These are phyloP conservation scores for Labia minor DNA, from an alignment of 2,888 invertebrate genomes.

Conservation along the genomic window DNA sequence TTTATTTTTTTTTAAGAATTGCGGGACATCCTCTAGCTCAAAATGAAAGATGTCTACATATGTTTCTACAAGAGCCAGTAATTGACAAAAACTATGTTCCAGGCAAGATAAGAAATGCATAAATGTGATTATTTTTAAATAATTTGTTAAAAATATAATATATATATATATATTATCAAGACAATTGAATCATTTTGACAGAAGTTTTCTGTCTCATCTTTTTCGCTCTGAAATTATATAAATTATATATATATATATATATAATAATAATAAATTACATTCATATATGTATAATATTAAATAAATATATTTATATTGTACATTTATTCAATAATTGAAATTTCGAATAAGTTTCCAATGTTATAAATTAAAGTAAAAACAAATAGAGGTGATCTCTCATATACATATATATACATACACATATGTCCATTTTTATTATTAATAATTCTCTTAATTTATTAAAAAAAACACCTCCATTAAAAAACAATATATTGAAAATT, in stretches of 20 bases:
- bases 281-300: neutral
- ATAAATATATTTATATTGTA: neutral
- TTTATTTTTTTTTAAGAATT: constrained; percentile 53
- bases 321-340: neutral
- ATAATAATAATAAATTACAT: too few relatives aligned
- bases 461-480: too few relatives aligned
- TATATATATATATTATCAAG: too few relatives aligned
- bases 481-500: too few relatives aligned
- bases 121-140: constrained; percentile 17
- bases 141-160: neutral
- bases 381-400: neutral
- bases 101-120: constrained; percentile 94
- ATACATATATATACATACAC: too few relatives aligned
- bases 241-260: neutral
- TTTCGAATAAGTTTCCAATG: neutral
- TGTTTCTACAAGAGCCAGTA: constrained; percentile 94
- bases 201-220: neutral
- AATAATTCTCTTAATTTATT: too few relatives aligned
- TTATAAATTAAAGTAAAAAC: too few relatives aligned
- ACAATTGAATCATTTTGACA: neutral
- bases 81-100: constrained; percentile 99
- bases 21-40: constrained; percentile 98
- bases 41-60: constrained; percentile 97
- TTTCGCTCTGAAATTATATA: neutral
- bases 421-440: neutral